Evolutionary conservation across 2,888 invertebrate species (phyloP).

Genomic region (Lysandra bellargus): DNA sequence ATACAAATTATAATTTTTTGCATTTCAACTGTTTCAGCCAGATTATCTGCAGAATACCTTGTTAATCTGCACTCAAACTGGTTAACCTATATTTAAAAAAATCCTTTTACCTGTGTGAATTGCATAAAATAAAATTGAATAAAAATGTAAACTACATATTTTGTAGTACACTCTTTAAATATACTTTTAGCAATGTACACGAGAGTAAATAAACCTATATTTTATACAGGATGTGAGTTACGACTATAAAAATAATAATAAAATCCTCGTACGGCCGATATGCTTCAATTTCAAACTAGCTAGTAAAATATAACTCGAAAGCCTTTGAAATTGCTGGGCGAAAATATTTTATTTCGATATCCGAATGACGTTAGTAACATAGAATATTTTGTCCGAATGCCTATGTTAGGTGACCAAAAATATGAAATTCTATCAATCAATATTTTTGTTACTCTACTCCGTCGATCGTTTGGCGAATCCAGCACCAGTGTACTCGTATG

Average conservation of each 20-base stretch:
- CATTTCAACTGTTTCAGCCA: no score
- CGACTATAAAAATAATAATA: background rate
- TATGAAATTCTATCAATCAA: slow-evolving; percentile 8
- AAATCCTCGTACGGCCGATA: background rate
- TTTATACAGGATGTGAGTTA: background rate
- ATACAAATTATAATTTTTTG: no score
- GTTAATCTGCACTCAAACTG: no score
- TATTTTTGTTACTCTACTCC: background rate
- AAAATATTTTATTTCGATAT: slow-evolving; percentile 9
- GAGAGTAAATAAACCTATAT: background rate
- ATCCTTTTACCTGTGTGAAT: no score
- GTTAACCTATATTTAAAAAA: no score
- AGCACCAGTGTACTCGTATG: background rate
- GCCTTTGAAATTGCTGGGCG: background rate
- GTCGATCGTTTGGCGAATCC: background rate
- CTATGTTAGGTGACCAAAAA: background rate
- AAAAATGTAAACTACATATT: no score
- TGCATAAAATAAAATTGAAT: no score
- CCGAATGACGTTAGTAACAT: background rate
- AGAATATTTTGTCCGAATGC: background rate
- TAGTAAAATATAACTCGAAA: slow-evolving; percentile 12
- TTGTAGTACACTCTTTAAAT: no score
- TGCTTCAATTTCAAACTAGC: background rate
- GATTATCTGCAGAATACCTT: no score
- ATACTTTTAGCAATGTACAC: background rate